Evolutionary conservation across 2,113 vertebrate species (phyloP).

Genomic region (Tapirus terrestris): DNA sequence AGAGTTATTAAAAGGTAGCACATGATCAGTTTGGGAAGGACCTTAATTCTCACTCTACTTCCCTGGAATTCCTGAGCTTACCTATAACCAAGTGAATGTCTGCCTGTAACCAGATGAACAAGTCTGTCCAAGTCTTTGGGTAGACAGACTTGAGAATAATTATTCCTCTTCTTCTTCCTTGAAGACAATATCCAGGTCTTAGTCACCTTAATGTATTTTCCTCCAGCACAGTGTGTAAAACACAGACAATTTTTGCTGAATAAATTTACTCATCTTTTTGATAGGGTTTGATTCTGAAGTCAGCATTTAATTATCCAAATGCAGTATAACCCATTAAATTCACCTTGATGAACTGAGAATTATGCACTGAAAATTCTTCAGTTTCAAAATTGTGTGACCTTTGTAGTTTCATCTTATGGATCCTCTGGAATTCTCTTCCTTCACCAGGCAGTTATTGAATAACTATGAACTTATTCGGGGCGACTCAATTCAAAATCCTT

Average conservation of each 20-base stretch:
- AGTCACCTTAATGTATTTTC: neutral
- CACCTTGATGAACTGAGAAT: neutral
- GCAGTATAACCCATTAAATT: neutral
- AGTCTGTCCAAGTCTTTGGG: neutral
- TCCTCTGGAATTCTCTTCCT: neutral
- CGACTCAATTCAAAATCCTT: neutral
- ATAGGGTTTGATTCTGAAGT: neutral
- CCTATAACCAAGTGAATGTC: neutral
- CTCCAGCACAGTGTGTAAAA: neutral
- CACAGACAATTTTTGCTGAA: neutral
- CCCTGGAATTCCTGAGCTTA: neutral
- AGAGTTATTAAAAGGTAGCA: neutral
- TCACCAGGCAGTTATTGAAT: neutral
- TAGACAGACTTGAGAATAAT: too few relatives aligned
- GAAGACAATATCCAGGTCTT: neutral
- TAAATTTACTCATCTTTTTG: neutral
- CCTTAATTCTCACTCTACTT: neutral
- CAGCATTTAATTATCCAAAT: conserved; percentile 14
- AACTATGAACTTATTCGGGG: neutral
- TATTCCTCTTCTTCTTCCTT: neutral
- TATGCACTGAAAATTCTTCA: neutral
- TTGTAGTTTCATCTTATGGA: neutral
- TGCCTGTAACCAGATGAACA: neutral
- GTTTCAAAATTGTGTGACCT: neutral
- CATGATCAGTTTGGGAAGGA: neutral